These are phyloP conservation scores for Bos indicus DNA, from an alignment of 2,113 vertebrate species.

Conservation along the genomic window DNA sequence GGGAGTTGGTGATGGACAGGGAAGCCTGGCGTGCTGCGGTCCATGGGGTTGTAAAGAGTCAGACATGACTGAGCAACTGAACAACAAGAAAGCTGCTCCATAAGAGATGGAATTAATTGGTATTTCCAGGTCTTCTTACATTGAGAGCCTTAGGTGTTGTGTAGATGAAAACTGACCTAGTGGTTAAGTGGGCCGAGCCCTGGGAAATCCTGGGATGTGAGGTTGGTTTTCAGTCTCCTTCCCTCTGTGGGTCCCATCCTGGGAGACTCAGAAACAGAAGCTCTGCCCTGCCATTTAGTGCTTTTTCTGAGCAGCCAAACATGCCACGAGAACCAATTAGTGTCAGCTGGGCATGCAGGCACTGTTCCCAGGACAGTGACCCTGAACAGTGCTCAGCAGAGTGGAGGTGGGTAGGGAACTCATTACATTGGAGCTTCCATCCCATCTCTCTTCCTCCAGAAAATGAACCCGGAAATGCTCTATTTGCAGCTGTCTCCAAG, in stretches of 20 bases:
- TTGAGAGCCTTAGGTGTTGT: too few relatives aligned
- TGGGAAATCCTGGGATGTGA: not conserved
- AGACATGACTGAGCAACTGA: not conserved
- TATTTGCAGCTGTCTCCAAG: not conserved
- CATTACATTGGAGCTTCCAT: too few relatives aligned
- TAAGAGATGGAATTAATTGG: not conserved
- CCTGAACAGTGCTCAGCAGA: not conserved
- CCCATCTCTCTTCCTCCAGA: not conserved
- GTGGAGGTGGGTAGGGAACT: not conserved
- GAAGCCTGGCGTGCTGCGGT: fast-evolving
- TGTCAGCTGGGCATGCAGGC: not conserved
- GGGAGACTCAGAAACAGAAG: not conserved
- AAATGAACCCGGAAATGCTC: not conserved
- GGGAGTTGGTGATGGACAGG: not conserved
- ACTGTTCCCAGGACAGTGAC: not conserved
- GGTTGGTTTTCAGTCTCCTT: not conserved
- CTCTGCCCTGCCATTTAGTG: not conserved
- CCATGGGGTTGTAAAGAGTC: not conserved
- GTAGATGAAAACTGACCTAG: not conserved
- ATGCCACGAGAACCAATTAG: not conserved
- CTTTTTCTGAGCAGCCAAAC: not conserved
- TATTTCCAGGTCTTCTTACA: not conserved
- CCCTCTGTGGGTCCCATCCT: not conserved
- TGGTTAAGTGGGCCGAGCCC: not conserved
- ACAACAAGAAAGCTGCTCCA: not conserved